Base-by-base conservation (phyloP, 2,113 vertebrate genomes). In the Paradisaea rubra region DNA sequence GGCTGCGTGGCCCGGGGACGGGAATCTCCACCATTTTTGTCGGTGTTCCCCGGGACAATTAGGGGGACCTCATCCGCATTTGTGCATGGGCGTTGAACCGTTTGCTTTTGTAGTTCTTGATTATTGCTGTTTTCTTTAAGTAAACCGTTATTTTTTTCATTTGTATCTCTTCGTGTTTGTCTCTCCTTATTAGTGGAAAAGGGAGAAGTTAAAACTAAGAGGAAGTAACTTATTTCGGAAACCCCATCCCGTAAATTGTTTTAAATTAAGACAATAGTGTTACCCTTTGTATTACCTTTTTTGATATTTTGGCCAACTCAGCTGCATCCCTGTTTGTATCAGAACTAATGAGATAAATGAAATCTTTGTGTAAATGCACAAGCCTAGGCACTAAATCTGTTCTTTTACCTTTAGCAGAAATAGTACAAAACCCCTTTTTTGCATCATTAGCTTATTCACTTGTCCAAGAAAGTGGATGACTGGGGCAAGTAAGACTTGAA, bases 41-140 rank as follows among this genome's bases (percentile, higher is more conserved):
- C 21, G 21, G 16, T 49, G 24, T 11, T 76, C 24, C 28, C 15
- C 0, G 0, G 20, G 21, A 85, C 31, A 35, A 7, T 42, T 9
- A 13, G 7, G 9, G 14, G 35, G 7, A 77, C 57, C 37, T 50
- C 31, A 27, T 52, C 31, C 0, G 0, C 45, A 12, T 31, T 37
- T 52, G 16, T 44, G 37, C 0, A 0, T 31, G 31, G 16, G 31
- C 2, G 1, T 76, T 41, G 30, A 49, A 49, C 8, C 1, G 1
- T 57, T 31, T 25, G 25, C 13, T 28, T 25, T 15, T 22, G 17
- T 37, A 25, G 57, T 76, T 66, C 37, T 60, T 31, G 25, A 50
- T 77, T 22, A 27, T 15, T 44, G 17, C 17, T 37, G 21, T 15
- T 77, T 50, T 50, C 7, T 2, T 21, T 25, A 42, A 31, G 25